Evolutionary conservation across 2,797 vertebrate species (phyloP).

Genomic region (Pempheris klunzingeri): DNA sequence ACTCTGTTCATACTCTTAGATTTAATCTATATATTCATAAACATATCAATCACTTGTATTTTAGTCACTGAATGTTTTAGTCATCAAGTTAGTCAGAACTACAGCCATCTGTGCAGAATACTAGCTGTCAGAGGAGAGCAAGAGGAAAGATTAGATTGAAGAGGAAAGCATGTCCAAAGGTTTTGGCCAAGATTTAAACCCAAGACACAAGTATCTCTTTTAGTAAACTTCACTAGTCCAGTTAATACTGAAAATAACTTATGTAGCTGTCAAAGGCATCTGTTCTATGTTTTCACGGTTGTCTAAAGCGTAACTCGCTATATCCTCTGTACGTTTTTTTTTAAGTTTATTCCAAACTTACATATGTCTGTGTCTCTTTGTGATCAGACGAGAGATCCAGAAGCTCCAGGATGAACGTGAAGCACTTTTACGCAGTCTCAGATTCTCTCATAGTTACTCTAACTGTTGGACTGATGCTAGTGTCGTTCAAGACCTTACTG

Average conservation of each 20-base stretch:
- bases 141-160: background rate
- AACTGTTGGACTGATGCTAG: background rate
- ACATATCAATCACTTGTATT: background rate
- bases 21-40: background rate
- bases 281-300: background rate
- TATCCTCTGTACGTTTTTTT: background rate
- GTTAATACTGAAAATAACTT: background rate
- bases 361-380: background rate
- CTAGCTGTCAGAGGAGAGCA: background rate
- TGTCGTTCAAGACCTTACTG: slow-evolving; percentile 19
- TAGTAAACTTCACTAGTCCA: background rate
- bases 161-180: background rate
- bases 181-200: background rate
- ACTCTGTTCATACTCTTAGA: no score
- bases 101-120: background rate
- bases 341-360: background rate
- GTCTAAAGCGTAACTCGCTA: background rate
- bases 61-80: background rate
- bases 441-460: background rate
- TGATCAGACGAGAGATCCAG: slow-evolving; percentile 32
- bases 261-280: background rate
- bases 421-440: slow-evolving; percentile 5
- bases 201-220: background rate
- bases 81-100: background rate
- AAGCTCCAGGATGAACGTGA: slow-evolving; percentile 28